Base-by-base conservation (phyloP, 2,113 vertebrate species). In the Fregetta grallaria region DNA sequence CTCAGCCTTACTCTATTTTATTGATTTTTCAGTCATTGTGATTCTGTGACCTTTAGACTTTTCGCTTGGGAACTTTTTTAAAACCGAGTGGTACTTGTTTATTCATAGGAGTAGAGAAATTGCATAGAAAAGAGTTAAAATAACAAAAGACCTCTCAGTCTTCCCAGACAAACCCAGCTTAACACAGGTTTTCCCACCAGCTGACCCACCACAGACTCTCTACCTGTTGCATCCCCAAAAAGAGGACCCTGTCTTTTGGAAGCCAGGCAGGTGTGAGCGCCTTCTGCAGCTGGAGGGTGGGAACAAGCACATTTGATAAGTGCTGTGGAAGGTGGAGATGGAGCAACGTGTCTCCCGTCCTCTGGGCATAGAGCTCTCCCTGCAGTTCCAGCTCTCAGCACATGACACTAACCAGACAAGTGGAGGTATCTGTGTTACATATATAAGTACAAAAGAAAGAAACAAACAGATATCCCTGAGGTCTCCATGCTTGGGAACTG, bases 111-210 rank as follows among this genome's bases (percentile, higher is more conserved):
- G 13, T 17, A 73, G 19, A 61, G 26, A 83, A 84, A 61, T 55
- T 38, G 17, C 38, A 50, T 32, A 84, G 53, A 30, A 67, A 50
- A 40, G 6, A 61, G 16, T 65, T 65, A 47, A 87, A 77, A 66
- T 55, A 55, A 49, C 56, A 82, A 29, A 75, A 87, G 9, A 2
- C 15, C 21, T 0, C 0, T 86, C 3, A 1, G 4, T 11, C 23
- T 88, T 61, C 34, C 10, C 32, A 73, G 67, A 30, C 2, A 67
- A 79, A 79, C 30, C 8, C 44, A 53, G 7, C 8, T 63, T 56
- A 78, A 77, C 14, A 32, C 2, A 53, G 20, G 4, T 44, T 90
- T 93, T 92, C 14, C 59, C 21, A 20, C 21, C 22, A 17, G 10
- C 58, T 36, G 10, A 67, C 32, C 18, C 40, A 79, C 16, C 61